These are phyloP conservation scores for Julus scandinavius DNA, from an alignment of 2,888 invertebrate genomes.

Conservation along the genomic window DNA sequence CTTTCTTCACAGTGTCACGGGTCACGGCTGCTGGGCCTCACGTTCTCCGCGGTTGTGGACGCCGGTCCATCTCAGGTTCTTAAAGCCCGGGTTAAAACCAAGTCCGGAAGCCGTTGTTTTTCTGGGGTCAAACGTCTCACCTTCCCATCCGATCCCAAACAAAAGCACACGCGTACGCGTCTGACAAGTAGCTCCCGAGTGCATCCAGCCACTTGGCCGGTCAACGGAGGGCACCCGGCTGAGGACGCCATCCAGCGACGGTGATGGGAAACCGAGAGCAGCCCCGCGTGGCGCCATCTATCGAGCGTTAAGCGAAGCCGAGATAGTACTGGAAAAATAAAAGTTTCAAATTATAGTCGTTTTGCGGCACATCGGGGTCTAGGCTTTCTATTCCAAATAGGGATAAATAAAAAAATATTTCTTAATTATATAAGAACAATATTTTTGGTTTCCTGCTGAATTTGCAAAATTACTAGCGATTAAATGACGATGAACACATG, in stretches of 20 bases:
- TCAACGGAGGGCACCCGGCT: neutral
- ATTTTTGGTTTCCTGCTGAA: no score
- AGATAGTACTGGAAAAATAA: no score
- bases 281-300: neutral
- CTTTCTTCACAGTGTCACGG: slow-evolving; percentile 20
- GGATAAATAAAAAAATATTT: no score
- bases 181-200: slow-evolving; percentile 3
- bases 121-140: neutral
- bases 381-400: no score
- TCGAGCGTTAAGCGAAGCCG: neutral
- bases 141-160: slow-evolving; percentile 15
- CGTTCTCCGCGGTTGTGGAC: no score
- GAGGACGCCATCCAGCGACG: neutral
- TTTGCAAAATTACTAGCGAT: no score
- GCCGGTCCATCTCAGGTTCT: neutral
- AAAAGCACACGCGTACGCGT: slow-evolving; percentile 25
- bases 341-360: no score
- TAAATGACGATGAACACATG: no score
- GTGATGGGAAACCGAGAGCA: neutral
- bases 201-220: neutral
- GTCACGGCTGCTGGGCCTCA: neutral
- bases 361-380: no score
- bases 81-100: neutral
- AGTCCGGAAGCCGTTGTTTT: neutral
- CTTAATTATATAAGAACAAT: no score